phyloP scores from a whole-genome alignment of 2,888 invertebrate genomes.

The Sesamia inferens region DNA sequence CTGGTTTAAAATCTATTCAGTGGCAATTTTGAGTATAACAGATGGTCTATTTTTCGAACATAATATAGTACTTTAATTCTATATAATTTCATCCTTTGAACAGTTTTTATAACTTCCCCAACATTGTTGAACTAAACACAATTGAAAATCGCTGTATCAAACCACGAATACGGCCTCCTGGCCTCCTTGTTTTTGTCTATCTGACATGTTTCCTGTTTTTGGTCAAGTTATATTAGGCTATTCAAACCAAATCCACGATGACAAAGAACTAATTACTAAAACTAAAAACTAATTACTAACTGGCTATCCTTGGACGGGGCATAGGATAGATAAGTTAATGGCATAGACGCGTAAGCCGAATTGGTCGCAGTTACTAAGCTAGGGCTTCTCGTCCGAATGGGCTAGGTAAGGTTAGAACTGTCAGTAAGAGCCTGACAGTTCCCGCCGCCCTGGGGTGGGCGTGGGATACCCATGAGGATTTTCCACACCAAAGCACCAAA shows the following conservation, averaged over 20 bases:
- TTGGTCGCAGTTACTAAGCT: neutral
- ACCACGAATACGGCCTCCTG: conserved; percentile 10
- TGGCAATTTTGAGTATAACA: neutral
- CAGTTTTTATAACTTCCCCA: conserved; percentile 6
- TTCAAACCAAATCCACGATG: neutral
- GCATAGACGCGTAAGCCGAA: neutral
- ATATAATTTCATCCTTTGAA: conserved; percentile 3
- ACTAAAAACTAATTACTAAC: too few relatives aligned
- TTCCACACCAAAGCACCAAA: too few relatives aligned
- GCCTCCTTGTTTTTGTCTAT: too few relatives aligned
- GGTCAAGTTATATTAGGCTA: neutral
- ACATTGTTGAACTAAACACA: conserved; percentile 19
- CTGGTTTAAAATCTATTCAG: neutral
- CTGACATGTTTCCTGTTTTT: neutral
- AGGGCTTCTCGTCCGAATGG: neutral
- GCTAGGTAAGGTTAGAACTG: neutral
- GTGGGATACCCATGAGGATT: too few relatives aligned
- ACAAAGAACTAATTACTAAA: neutral
- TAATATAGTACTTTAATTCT: neutral
- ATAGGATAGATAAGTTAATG: neutral
- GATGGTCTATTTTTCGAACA: neutral
- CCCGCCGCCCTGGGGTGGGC: too few relatives aligned
- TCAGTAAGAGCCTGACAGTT: neutral
- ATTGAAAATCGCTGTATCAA: conserved; percentile 9
- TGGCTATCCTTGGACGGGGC: too few relatives aligned